Conservation (phyloP, 1,140 invertebrate species). For the Bombus affinis region DNA sequence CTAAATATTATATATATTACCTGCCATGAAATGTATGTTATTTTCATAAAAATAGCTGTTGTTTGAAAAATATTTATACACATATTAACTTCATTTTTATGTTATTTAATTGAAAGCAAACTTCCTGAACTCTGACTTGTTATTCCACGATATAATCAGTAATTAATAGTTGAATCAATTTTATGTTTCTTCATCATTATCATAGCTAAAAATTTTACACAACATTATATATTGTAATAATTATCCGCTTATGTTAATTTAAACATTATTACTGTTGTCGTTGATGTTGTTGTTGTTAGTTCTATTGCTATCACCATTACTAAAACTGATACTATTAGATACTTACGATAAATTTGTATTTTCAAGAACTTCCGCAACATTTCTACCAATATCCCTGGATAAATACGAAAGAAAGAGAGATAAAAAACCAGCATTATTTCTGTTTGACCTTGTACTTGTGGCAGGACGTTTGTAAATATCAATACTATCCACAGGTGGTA, state of each 20-base stretch:
- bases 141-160: not conserved
- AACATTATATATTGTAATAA: constrained; percentile 8
- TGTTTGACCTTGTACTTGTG: constrained; percentile 40
- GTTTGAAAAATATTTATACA: constrained; percentile 23
- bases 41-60: constrained; percentile 13
- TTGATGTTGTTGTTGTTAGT: not conserved
- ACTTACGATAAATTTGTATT: constrained; percentile 64
- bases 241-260: constrained; percentile 27
- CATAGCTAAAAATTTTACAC: constrained; percentile 15
- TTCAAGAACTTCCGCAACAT: constrained; percentile 47
- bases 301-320: not conserved
- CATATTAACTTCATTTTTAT: not conserved
- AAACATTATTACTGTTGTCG: constrained; percentile 6
- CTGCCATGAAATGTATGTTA: constrained; percentile 9
- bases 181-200: constrained; percentile 34
- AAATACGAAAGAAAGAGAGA: constrained; percentile 74
- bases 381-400: constrained; percentile 66
- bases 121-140: constrained; percentile 6
- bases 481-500: constrained; percentile 90
- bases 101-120: not conserved
- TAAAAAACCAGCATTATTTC: constrained; percentile 66
- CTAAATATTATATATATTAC: constrained; percentile 6
- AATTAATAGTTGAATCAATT: not conserved
- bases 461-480: constrained; percentile 85
- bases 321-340: not conserved